Base-by-base conservation (phyloP, 2,888 invertebrate genomes). In the Capitulum mitella region DNA sequence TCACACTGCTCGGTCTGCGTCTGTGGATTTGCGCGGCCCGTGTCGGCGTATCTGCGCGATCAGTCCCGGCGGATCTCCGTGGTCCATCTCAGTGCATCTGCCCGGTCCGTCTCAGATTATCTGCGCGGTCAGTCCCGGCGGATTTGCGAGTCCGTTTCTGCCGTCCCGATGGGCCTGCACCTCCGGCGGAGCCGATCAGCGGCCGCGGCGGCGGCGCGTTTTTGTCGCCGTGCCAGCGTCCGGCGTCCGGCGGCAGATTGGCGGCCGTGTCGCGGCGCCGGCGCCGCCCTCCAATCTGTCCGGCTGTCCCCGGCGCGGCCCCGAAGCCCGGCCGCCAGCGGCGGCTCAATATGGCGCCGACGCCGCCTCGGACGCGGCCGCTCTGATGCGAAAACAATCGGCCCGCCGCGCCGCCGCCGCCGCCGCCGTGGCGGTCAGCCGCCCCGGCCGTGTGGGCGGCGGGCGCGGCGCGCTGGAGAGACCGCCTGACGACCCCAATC, bases 351-450 rank as follows among this genome's bases (percentile, higher is more conserved):
- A 70, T 70, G 70, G 70, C 70, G 26, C 16, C 70, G 40, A 8
- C 16, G 12, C 70, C 6, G 40, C 40, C 70, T 8, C 70, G 29
- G 40, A 40, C 22, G 40, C 70, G 16, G n/a, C 37, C 40, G 70
- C 26, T 43, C 70, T 70, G 40, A 70, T 70, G 70, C 70, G 70
- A 70, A 70, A 70, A 70, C 70, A 70, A 70, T 70, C 37, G 70
- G 37, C 70, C 10, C 37, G 1, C 12, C 8, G 16, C 70, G 12
- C 70, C 37, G n/a, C 29, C 19, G 12, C 40, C 12, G 37, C 70
- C 10, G 70, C 37, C 64, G 64, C 64, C 16, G 2, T 34, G 32
- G 3, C 64, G 14, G 51, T 19, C 22, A 43, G 19, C 46, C 46
- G 46, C 51, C 19, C 51, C 51, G 51, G 54, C 54, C 43, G 43